phyloP scores from a whole-genome alignment of 2,113 vertebrate species.

The Osmerus mordax region DNA sequence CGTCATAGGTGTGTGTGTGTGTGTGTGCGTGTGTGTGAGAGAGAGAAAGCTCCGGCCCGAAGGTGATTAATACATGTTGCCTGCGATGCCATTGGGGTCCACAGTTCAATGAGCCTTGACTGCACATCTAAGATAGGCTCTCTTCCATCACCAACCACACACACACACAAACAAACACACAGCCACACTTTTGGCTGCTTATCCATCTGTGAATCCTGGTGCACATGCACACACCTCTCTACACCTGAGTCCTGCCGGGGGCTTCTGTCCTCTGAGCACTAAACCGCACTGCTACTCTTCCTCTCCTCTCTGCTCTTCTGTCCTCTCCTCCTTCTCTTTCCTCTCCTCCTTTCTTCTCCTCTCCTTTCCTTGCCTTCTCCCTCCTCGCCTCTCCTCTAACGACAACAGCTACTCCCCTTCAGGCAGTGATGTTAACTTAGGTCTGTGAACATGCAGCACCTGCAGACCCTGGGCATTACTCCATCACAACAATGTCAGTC shows the following conservation, averaged over 20 bases:
- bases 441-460: neutral
- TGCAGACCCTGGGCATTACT: neutral
- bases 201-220: too few relatives aligned
- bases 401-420: neutral
- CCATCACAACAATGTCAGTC: too few relatives aligned
- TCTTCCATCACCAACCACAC: neutral
- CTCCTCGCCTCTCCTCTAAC: constrained; percentile 1
- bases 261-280: too few relatives aligned
- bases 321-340: constrained; percentile 38
- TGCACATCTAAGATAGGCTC: neutral
- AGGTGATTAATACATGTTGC: too few relatives aligned
- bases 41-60: neutral
- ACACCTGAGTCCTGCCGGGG: too few relatives aligned
- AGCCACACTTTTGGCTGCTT: neutral
- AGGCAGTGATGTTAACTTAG: neutral
- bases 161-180: neutral
- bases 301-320: constrained; percentile 22
- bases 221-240: too few relatives aligned
- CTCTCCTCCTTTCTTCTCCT: neutral
- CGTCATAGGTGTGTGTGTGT: too few relatives aligned
- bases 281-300: neutral
- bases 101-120: too few relatives aligned
- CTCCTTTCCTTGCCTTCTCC: constrained; percentile 14
- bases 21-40: too few relatives aligned
- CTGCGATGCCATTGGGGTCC: too few relatives aligned